A percentile compares a stretch with the other conserved stretches of the same genome.
phyloP scores from a whole-genome alignment of 2,797 vertebrate genomes.

The Jordanella pulchra region DNA sequence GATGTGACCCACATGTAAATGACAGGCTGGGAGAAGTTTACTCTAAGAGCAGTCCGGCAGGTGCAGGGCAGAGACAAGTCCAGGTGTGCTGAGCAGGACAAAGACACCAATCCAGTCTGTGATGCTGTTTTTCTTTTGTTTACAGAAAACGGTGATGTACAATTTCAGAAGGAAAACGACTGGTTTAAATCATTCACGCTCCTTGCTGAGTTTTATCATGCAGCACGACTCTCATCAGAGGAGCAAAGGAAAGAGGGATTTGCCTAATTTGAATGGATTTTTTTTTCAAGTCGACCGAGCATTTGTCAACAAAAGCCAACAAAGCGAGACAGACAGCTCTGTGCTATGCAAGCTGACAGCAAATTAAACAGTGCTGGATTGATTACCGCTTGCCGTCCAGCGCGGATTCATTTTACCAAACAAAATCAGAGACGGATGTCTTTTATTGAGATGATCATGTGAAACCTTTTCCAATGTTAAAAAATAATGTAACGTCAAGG shows the following conservation, averaged over 20 bases:
- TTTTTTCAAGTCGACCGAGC: constrained; percentile 74
- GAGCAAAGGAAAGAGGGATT: constrained; percentile 62
- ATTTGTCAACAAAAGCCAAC: constrained; percentile 78
- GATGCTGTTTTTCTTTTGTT: constrained; percentile 40
- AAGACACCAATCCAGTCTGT: constrained; percentile 36
- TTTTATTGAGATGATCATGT: constrained; percentile 57
- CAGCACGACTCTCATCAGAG: constrained; percentile 22
- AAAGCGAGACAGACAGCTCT: constrained; percentile 73
- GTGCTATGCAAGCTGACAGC: constrained; percentile 56
- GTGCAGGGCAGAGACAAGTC: constrained; percentile 60
- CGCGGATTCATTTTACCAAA: constrained; percentile 68
- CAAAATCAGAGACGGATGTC: constrained; percentile 66
- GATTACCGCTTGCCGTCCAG: constrained; percentile 68
- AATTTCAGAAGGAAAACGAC: constrained; percentile 19
- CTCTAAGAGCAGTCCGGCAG: constrained; percentile 64
- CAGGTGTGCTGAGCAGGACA: constrained; percentile 70
- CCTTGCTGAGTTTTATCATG: constrained; percentile 1
- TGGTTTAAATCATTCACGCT: constrained; percentile 25
- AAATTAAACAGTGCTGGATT: constrained; percentile 69
- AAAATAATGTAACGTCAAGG: constrained; percentile 30
- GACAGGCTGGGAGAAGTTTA: constrained; percentile 59
- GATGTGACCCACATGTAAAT: constrained; percentile 83
- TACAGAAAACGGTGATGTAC: constrained; percentile 25
- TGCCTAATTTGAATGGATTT: constrained; percentile 77
- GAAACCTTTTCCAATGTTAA: constrained; percentile 54